phyloP scores from a whole-genome alignment of 2,113 vertebrate genomes.

The Verasper variegatus region DNA sequence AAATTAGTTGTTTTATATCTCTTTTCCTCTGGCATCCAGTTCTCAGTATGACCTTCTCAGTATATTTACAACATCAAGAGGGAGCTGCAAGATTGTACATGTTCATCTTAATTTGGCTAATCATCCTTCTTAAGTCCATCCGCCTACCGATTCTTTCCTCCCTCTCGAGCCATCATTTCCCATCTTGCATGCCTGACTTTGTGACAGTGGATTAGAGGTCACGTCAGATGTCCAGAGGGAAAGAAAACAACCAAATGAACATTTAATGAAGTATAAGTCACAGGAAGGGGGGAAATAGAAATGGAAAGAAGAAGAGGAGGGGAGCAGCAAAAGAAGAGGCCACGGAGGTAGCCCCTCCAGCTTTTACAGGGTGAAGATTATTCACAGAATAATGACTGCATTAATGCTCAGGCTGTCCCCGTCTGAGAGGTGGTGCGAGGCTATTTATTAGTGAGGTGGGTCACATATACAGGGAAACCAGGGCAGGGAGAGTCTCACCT shows the following conservation, averaged over 20 bases:
- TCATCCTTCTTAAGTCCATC: not conserved
- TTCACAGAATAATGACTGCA: slow-evolving; percentile 31
- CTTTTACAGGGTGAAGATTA: slow-evolving; percentile 13
- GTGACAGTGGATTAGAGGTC: slow-evolving; percentile 21
- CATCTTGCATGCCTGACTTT: slow-evolving; percentile 28
- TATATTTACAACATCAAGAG: not conserved
- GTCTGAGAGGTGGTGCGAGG: slow-evolving; percentile 4
- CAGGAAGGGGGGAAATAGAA: not conserved
- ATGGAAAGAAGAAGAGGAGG: not conserved
- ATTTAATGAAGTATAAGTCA: slow-evolving; percentile 1
- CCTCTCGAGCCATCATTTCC: not conserved
- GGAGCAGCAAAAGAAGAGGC: not conserved
- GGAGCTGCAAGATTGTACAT: not conserved
- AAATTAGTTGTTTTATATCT: not conserved
- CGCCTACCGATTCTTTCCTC: not conserved
- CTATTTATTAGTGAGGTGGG: not conserved
- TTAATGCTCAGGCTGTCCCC: slow-evolving; percentile 1
- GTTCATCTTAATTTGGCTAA: not conserved
- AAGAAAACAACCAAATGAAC: not conserved
- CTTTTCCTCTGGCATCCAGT: not conserved
- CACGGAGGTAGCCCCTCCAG: not conserved
- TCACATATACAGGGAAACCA: not conserved
- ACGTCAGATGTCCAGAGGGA: not conserved
- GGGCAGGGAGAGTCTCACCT: not conserved
- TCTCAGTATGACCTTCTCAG: not conserved